Evolutionary conservation across 2,888 invertebrate genomes (phyloP).

Genomic region (Caenorhabditis sinica): DNA sequence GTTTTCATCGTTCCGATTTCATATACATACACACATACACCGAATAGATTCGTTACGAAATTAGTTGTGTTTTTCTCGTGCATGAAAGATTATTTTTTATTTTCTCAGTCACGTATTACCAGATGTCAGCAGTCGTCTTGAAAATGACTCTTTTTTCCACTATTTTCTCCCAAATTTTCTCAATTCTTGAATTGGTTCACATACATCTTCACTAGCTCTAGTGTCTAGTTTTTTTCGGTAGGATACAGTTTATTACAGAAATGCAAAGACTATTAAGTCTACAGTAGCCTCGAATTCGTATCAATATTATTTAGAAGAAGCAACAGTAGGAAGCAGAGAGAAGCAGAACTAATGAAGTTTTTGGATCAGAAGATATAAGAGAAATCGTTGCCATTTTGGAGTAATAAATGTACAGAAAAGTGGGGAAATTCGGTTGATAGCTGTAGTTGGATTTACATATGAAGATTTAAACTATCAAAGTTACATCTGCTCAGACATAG

Average conservation of each 20-base stretch:
- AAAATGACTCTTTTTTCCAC: constrained; percentile 7
- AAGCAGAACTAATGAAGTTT: too few relatives aligned
- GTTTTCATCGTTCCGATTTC: constrained; percentile 11
- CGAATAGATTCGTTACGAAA: constrained; percentile 14
- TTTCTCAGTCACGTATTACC: constrained; percentile 44
- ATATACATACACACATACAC: neutral
- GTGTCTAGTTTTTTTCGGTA: neutral
- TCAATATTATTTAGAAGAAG: too few relatives aligned
- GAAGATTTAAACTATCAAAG: too few relatives aligned
- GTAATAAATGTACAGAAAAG: too few relatives aligned
- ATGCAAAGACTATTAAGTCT: neutral
- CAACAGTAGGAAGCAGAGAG: too few relatives aligned
- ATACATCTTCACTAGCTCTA: too few relatives aligned
- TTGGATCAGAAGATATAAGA: too few relatives aligned
- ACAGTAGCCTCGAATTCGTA: too few relatives aligned
- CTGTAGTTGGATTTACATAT: too few relatives aligned
- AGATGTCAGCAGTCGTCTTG: constrained; percentile 21
- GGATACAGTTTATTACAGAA: neutral
- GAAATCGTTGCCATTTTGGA: too few relatives aligned
- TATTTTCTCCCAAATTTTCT: neutral
- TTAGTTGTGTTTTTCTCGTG: constrained; percentile 43
- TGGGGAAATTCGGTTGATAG: too few relatives aligned
- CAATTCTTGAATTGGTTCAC: neutral
- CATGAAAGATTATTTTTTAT: constrained; percentile 45
- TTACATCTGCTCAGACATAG: neutral